Conservation (phyloP, 2,888 invertebrate genomes). For the Calliopum simillimum region DNA sequence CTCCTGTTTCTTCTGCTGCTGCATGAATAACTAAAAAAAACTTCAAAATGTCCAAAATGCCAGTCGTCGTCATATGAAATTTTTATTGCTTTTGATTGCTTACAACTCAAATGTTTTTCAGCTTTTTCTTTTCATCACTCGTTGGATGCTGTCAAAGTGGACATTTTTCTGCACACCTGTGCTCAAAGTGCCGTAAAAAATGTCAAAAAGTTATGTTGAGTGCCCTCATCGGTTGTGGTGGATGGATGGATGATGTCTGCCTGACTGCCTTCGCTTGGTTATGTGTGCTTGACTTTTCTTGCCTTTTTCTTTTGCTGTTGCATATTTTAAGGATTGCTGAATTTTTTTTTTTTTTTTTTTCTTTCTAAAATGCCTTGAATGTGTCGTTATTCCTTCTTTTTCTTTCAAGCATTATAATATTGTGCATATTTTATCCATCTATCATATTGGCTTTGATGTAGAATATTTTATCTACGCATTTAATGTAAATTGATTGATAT, state of each 20-base stretch:
- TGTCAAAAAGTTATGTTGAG: constrained; percentile 26
- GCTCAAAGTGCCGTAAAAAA: constrained; percentile 29
- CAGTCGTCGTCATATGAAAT: neutral
- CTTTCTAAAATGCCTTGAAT: neutral
- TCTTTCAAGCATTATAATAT: too few relatives aligned
- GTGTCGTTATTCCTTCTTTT: neutral
- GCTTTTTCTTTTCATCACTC: neutral
- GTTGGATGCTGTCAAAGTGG: neutral
- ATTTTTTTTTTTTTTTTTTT: neutral
- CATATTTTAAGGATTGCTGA: constrained; percentile 4
- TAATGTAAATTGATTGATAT: too few relatives aligned
- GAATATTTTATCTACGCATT: too few relatives aligned
- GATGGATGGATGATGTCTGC: too few relatives aligned
- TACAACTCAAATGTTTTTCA: neutral
- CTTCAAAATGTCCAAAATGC: neutral
- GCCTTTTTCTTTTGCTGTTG: neutral
- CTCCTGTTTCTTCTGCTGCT: too few relatives aligned
- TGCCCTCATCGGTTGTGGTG: constrained; percentile 1
- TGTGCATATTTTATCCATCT: too few relatives aligned
- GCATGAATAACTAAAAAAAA: neutral
- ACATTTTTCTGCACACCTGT: constrained; percentile 31
- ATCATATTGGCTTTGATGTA: too few relatives aligned
- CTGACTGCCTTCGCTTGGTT: neutral
- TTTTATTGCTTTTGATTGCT: too few relatives aligned
- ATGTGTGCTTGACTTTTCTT: neutral